Evolutionary conservation across 2,113 vertebrate species (phyloP).

Genomic region (Antigone vipio): DNA sequence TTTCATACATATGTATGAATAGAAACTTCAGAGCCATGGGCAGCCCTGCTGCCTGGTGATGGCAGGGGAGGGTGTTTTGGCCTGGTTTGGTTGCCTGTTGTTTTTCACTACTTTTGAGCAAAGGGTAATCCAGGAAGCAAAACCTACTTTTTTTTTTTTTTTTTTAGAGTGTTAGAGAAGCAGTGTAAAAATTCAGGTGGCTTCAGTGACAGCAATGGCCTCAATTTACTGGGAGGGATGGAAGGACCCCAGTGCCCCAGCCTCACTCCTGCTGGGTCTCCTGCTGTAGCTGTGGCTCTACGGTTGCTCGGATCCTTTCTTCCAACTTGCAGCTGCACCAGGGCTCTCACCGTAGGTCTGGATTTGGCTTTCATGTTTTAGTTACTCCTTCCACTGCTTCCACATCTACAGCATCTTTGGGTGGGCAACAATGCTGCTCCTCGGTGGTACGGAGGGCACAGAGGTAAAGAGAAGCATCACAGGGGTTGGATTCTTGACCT

Average conservation of each 20-base stretch:
- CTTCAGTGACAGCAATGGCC: neutral
- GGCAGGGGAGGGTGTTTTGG: neutral
- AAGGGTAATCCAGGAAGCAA: neutral
- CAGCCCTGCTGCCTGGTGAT: neutral
- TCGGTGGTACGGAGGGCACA: neutral
- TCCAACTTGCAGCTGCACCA: neutral
- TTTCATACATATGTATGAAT: neutral
- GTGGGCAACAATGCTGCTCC: neutral
- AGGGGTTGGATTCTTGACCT: neutral
- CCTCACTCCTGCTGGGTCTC: neutral
- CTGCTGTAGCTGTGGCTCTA: neutral
- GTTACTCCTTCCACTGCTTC: neutral
- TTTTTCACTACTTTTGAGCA: neutral
- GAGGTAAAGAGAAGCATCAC: neutral
- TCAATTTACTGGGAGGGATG: fast-evolving
- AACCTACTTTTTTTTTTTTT: neutral
- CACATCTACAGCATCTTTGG: neutral
- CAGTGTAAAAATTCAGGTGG: neutral
- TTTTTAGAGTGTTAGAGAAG: neutral
- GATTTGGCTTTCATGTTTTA: neutral
- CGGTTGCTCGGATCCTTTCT: neutral
- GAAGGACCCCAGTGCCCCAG: neutral
- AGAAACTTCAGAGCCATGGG: neutral
- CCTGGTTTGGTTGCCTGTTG: neutral
- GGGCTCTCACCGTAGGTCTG: neutral